These are phyloP conservation scores for Rhyacophila evoluta DNA, from an alignment of 2,888 invertebrate species.

Conservation along the genomic window DNA sequence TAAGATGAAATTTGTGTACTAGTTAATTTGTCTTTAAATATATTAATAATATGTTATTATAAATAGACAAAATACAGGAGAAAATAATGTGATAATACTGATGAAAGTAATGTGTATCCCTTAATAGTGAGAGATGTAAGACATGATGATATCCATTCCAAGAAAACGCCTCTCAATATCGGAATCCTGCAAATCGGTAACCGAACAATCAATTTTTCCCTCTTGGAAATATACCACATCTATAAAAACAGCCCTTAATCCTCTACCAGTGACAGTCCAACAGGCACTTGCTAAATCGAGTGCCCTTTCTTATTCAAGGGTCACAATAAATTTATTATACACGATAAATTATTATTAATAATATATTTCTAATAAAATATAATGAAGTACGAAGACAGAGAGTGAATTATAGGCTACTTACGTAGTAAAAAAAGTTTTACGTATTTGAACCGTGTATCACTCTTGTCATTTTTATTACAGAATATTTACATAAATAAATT, in stretches of 20 bases:
- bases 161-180: slow-evolving; percentile 22
- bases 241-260: slow-evolving; percentile 22
- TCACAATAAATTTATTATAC: not conserved
- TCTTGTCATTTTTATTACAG: too few species aligned
- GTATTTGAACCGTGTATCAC: too few species aligned
- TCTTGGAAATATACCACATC: slow-evolving; percentile 12
- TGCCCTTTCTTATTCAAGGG: not conserved
- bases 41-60: too few species aligned
- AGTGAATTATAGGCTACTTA: too few species aligned
- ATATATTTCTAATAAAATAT: too few species aligned
- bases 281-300: not conserved
- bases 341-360: not conserved
- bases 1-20: too few species aligned
- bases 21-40: too few species aligned
- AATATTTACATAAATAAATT: too few species aligned
- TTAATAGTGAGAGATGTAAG: not conserved
- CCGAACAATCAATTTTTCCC: slow-evolving; percentile 18
- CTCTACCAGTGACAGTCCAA: slow-evolving; percentile 22
- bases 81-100: not conserved
- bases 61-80: too few species aligned
- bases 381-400: too few species aligned
- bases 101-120: not conserved
- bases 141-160: slow-evolving; percentile 5
- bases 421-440: too few species aligned
- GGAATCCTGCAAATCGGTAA: slow-evolving; percentile 13